Evolutionary conservation across 2,797 vertebrate species (phyloP).

Genomic region (Vespertilio murinus): DNA sequence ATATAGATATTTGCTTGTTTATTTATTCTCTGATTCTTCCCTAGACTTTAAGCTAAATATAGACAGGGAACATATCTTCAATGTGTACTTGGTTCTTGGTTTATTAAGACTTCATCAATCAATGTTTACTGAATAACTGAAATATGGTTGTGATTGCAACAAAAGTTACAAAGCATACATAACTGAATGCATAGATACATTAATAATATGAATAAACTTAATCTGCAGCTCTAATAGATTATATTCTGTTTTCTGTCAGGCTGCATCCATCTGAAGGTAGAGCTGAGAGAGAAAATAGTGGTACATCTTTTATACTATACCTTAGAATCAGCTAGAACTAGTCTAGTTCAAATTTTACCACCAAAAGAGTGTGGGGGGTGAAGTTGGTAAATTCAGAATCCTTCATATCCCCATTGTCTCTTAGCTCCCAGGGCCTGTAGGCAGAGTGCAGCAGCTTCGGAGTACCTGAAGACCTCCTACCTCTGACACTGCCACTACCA

Average conservation of each 20-base stretch:
- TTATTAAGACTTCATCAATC: neutral
- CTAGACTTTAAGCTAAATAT: neutral
- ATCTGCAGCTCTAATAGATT: neutral
- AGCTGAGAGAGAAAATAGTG: neutral
- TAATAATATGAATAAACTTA: neutral
- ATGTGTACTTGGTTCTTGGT: neutral
- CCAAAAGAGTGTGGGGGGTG: fast-evolving
- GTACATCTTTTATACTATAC: neutral
- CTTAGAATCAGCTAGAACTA: neutral
- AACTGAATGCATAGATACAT: neutral
- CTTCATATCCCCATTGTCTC: fast-evolving
- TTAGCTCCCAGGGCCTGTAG: neutral
- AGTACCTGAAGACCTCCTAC: neutral
- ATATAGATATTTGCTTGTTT: neutral
- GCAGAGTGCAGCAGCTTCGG: fast-evolving
- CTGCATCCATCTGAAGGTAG: neutral
- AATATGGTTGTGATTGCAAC: neutral
- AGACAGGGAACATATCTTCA: neutral
- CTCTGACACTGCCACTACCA: no score
- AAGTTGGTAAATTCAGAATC: neutral
- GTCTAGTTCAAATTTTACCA: neutral
- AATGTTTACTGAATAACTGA: neutral
- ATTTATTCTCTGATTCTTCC: neutral
- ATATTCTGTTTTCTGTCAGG: neutral
- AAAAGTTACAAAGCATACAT: neutral